These are phyloP conservation scores for Cephalopholis sonnerati DNA, from an alignment of 2,113 vertebrate genomes.

Conservation along the genomic window DNA sequence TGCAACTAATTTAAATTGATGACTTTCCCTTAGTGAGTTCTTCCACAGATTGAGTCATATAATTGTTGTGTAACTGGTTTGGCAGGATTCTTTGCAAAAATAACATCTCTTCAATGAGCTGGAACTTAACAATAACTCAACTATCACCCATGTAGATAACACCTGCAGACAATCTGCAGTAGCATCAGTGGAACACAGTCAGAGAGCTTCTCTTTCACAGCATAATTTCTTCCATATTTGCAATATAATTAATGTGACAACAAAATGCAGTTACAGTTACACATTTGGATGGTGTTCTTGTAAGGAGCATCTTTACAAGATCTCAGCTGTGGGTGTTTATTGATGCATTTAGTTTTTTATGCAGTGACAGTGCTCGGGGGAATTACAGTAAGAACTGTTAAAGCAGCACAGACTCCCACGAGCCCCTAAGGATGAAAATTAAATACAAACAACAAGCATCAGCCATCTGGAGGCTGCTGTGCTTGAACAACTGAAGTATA, in stretches of 20 bases:
- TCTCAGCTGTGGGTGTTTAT: conserved; percentile 10
- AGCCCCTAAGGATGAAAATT: conserved; percentile 23
- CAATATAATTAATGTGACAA: neutral
- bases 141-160: neutral
- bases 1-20: neutral
- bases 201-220: neutral
- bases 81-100: neutral
- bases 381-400: conserved; percentile 33
- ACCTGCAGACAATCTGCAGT: neutral
- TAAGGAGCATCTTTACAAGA: neutral
- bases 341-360: conserved; percentile 19
- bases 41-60: neutral
- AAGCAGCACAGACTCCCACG: conserved; percentile 32
- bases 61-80: conserved; percentile 7
- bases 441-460: conserved; percentile 31
- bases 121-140: neutral
- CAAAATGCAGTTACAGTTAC: neutral
- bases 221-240: neutral
- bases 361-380: conserved; percentile 1
- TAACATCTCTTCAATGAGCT: neutral
- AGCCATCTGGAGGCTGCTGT: conserved; percentile 53
- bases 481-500: conserved; percentile 6
- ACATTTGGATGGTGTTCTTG: neutral
- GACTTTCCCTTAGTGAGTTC: neutral
- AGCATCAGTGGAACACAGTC: neutral